Conservation (phyloP, 2,797 vertebrate species). For the Graptemys geographica region DNA sequence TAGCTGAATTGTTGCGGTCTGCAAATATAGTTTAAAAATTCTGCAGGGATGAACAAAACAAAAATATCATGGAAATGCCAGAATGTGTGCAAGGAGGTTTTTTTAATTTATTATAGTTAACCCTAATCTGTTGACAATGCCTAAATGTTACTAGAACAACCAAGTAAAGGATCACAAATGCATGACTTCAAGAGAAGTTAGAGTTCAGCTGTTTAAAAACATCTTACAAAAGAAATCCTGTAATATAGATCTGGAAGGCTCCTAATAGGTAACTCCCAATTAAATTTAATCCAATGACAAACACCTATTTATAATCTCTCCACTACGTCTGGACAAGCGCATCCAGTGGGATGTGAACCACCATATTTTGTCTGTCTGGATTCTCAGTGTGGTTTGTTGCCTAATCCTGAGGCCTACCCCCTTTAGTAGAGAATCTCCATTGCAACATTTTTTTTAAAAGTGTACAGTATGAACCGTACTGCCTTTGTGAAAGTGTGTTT, state of each 20-base stretch:
- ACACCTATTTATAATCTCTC: background rate
- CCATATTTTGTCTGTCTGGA: background rate
- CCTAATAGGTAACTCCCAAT: background rate
- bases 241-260: background rate
- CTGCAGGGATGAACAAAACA: background rate
- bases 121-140: background rate
- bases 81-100: background rate
- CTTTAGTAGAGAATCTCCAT: background rate
- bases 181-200: background rate
- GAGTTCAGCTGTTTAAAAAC: background rate
- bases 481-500: background rate
- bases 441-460: background rate
- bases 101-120: background rate
- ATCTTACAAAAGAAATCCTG: background rate
- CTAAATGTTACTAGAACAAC: background rate
- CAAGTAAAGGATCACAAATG: background rate
- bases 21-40: background rate
- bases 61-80: background rate
- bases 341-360: background rate
- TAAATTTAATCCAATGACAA: background rate
- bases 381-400: background rate
- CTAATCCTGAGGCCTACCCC: background rate
- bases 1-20: background rate
- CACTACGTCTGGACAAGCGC: background rate
- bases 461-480: background rate